Conservation (phyloP, 2,113 vertebrate species). For the Albula goreensis region DNA sequence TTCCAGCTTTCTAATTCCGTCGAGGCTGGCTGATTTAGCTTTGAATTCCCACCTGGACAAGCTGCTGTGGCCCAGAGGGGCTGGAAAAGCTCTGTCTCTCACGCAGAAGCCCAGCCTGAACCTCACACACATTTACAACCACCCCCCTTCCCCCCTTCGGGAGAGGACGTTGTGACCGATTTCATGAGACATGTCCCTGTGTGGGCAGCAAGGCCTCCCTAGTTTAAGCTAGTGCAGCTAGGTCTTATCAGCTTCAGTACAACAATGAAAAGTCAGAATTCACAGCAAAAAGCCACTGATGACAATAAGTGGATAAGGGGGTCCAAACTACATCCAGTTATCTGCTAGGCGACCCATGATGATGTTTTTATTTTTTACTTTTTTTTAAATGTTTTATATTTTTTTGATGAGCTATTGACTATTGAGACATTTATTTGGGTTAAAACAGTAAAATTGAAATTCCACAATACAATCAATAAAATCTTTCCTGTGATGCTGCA, state of each 20-base stretch:
- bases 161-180: background rate
- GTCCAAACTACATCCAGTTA: background rate
- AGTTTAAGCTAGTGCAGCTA: background rate
- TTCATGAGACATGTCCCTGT: background rate
- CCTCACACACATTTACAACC: background rate
- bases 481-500: too few species aligned
- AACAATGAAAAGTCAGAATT: background rate
- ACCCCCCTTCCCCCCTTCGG: too few species aligned
- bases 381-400: too few species aligned
- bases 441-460: too few species aligned
- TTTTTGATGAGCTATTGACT: too few species aligned
- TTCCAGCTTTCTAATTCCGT: background rate
- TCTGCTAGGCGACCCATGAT: background rate
- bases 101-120: background rate
- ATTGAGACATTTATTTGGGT: too few species aligned
- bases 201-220: background rate
- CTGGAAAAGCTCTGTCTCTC: background rate
- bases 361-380: too few species aligned
- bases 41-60: constrained; percentile 8
- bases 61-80: background rate
- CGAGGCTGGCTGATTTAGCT: background rate
- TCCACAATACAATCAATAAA: too few species aligned
- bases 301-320: background rate
- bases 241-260: background rate
- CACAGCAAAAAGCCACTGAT: background rate